Evolutionary conservation across 92 coral and sea anemone species (phyloP).

Genomic region (Epizoanthus ramosus): DNA sequence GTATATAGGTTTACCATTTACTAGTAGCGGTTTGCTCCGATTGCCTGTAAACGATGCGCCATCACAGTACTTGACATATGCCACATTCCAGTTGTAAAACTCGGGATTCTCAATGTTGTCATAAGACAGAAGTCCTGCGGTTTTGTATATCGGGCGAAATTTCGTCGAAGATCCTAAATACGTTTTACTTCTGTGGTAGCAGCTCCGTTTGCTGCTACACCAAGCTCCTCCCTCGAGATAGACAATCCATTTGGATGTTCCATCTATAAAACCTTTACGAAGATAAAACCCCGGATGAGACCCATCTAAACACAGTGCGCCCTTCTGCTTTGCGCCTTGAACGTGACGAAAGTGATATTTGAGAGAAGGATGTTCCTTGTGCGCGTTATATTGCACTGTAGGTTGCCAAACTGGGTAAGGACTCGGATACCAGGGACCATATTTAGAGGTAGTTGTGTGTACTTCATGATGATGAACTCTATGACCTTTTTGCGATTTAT

Average conservation of each 20-base stretch:
- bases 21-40: constrained; percentile 73
- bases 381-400: background rate
- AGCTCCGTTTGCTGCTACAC: constrained; percentile 77
- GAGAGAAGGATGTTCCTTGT: background rate
- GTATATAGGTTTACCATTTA: constrained; percentile 66
- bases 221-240: constrained; percentile 95
- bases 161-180: constrained; percentile 73
- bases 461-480: constrained; percentile 17
- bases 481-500: constrained; percentile 12
- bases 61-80: constrained; percentile 91
- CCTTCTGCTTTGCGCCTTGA: constrained; percentile 55
- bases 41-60: constrained; percentile 95
- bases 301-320: constrained; percentile 95
- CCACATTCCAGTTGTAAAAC: constrained; percentile 95
- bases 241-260: constrained; percentile 77
- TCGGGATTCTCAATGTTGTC: constrained; percentile 58
- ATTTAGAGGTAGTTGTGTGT: constrained; percentile 20
- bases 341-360: constrained; percentile 54
- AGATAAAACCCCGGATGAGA: constrained; percentile 81
- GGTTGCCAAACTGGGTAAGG: constrained; percentile 28
- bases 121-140: constrained; percentile 77
- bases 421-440: constrained; percentile 40
- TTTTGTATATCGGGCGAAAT: constrained; percentile 46
- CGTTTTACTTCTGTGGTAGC: constrained; percentile 73
- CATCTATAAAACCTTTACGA: constrained; percentile 66